Percentiles rank a stretch among this genome's conserved stretches.
These are phyloP conservation scores for Osmerus mordax DNA, from an alignment of 2,113 vertebrate genomes.

Conservation along the genomic window DNA sequence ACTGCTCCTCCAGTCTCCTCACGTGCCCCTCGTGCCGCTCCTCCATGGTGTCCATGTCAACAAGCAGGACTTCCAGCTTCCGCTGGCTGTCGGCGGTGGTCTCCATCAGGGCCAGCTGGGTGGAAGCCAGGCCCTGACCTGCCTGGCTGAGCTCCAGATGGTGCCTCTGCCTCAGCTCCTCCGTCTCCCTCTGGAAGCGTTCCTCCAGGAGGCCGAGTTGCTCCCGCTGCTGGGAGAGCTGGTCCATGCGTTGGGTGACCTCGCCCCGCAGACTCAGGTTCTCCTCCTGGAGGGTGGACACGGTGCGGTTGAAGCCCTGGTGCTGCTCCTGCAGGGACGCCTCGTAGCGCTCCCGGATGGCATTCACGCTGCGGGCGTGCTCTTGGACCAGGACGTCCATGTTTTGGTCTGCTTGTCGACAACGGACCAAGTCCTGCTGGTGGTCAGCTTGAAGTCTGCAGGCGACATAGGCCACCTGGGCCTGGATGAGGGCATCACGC, in stretches of 20 bases:
- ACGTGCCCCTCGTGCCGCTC: slow-evolving; percentile 76
- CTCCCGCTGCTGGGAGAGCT: slow-evolving; percentile 70
- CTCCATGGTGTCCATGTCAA: slow-evolving; percentile 78
- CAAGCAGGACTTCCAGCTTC: slow-evolving; percentile 74
- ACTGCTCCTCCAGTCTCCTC: slow-evolving; percentile 80
- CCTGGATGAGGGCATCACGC: slow-evolving; percentile 87
- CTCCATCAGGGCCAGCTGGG: slow-evolving; percentile 75
- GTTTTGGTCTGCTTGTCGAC: slow-evolving; percentile 75
- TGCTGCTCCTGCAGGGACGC: slow-evolving; percentile 80
- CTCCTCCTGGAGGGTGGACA: slow-evolving; percentile 76
- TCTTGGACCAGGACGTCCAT: slow-evolving; percentile 76
- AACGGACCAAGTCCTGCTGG: slow-evolving; percentile 76
- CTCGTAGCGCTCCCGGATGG: slow-evolving; percentile 80
- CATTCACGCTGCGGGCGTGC: slow-evolving; percentile 69
- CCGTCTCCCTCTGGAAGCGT: slow-evolving; percentile 69
- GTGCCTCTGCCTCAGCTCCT: slow-evolving; percentile 72
- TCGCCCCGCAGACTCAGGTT: slow-evolving; percentile 78
- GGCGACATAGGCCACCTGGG: slow-evolving; percentile 86
- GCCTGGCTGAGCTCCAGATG: slow-evolving; percentile 73
- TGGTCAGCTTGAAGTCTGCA: slow-evolving; percentile 81
- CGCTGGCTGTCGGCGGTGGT: slow-evolving; percentile 69
- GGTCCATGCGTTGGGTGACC: slow-evolving; percentile 69
- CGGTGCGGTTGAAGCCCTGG: slow-evolving; percentile 71
- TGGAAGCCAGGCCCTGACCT: slow-evolving; percentile 69
- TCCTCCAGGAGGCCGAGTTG: slow-evolving; percentile 72